phyloP scores from a whole-genome alignment of 2,888 invertebrate species.

The Chrysomela aeneicollis region DNA sequence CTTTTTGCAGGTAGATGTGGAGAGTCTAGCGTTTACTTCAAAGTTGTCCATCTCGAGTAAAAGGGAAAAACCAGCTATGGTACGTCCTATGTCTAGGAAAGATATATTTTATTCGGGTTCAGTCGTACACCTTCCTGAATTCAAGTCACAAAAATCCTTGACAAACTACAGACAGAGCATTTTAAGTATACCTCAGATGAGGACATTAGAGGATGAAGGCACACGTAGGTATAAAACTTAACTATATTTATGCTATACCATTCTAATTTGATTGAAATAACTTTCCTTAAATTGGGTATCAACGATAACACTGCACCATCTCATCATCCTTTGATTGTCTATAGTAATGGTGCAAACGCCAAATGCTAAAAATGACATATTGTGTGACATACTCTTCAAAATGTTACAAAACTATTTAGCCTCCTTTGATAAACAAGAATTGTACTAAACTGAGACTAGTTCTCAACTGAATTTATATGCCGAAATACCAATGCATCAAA shows the following conservation, averaged over 20 bases:
- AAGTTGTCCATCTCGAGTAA: slow-evolving; percentile 66
- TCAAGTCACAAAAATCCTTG: slow-evolving; percentile 89
- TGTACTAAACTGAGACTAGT: no score
- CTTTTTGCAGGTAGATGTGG: slow-evolving; percentile 66
- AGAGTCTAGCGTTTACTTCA: slow-evolving; percentile 74
- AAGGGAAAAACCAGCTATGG: slow-evolving; percentile 71
- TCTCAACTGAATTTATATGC: no score
- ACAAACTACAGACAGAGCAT: slow-evolving; percentile 92
- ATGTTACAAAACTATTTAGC: no score
- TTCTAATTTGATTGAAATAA: background rate
- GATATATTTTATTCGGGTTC: slow-evolving; percentile 99
- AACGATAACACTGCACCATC: background rate
- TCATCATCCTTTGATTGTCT: no score
- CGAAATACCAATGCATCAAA: no score
- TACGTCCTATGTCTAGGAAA: slow-evolving; percentile 90
- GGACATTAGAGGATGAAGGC: slow-evolving; percentile 65
- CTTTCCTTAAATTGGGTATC: background rate
- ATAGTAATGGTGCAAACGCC: no score
- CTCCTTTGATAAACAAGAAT: no score
- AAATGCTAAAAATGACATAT: no score
- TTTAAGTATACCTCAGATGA: slow-evolving; percentile 81
- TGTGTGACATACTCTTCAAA: no score
- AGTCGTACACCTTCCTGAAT: slow-evolving; percentile 91
- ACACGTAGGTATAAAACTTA: slow-evolving; percentile 66
- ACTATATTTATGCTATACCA: slow-evolving; percentile 1